Base-by-base conservation (phyloP, 1,140 invertebrate species). In the Drosophila quadrilineata region DNA sequence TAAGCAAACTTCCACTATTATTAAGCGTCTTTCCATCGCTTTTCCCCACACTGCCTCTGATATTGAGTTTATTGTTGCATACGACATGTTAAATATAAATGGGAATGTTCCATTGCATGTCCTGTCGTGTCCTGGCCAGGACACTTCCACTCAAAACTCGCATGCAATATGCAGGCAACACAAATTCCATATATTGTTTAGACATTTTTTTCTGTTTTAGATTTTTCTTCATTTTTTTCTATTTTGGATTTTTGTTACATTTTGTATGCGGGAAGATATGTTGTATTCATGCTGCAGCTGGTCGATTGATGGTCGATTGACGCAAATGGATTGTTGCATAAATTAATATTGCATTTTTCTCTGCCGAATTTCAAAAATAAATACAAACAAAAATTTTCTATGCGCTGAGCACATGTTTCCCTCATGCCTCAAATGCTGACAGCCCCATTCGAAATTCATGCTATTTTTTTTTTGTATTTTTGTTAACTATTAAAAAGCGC, bases 131-230 rank as follows among this genome's bases (percentile, higher is more conserved):
- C 21, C 41, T 14, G 26, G 65, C 10, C 14, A 41, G 21, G 43
- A 40, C 67, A 70, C 54, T 72, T 82, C 71, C 72, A 58, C 72
- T 49, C 72, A 72, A 84, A 73, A 26, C 76, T 65, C 76, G 43
- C 62, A 80, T 80, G 49, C 58, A 80, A 75, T 72, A 69, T 82
- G 57, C 69, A 84, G 69, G 49, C 45, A 71, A 21, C 41, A 45
- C 22, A 60, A 59, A 43, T 65, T 60, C 48, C 60, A 62, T 66
- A 67, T 56, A 67, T 41, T 60, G 49, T 56, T 66, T 76, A n/a
- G n/a, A n/a, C n/a, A n/a, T 62, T 66, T 6, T 28, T 6, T 26
- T 41, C 14, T 26, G 49, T 57, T 57, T n/a, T n/a, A n/a, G n/a
- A n/a, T n/a, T n/a, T n/a, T n/a, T 45, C n/a, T 35, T 6, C 17